Percentiles rank a stretch among this genome's conserved stretches.
Evolutionary conservation across 2,113 vertebrate genomes (phyloP).

Genomic region (Cyphotilapia sp.): DNA sequence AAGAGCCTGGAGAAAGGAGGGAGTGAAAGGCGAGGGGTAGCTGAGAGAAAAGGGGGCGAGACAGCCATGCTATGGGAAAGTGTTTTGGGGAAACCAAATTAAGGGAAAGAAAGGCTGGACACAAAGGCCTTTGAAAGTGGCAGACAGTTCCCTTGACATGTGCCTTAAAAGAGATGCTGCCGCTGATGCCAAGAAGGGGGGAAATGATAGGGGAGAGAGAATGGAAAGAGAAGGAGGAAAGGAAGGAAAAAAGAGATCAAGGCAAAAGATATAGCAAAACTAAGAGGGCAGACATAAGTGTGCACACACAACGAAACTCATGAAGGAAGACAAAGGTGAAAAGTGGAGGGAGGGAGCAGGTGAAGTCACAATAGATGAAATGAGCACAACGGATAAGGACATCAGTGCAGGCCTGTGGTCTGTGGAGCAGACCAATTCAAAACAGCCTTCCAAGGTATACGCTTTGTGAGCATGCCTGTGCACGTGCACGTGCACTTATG

Average conservation of each 20-base stretch:
- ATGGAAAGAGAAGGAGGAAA: constrained; percentile 20
- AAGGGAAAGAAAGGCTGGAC: constrained; percentile 66
- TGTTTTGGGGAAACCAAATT: constrained; percentile 72
- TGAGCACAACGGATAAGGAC: constrained; percentile 9
- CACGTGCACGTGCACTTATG: not conserved
- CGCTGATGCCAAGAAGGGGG: constrained; percentile 59
- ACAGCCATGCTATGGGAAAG: constrained; percentile 72
- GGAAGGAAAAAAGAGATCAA: constrained; percentile 31
- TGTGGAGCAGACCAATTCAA: not conserved
- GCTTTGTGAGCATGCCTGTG: not conserved
- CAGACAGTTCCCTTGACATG: constrained; percentile 75
- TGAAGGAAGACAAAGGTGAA: not conserved
- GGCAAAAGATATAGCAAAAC: constrained; percentile 19
- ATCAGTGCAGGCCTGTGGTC: not conserved
- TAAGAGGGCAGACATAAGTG: not conserved
- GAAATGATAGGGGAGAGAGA: constrained; percentile 23
- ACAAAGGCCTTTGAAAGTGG: constrained; percentile 71
- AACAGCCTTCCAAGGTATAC: constrained; percentile 4
- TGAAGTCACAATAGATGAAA: constrained; percentile 29
- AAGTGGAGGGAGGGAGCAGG: not conserved
- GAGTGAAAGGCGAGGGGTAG: constrained; percentile 37
- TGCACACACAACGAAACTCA: not conserved
- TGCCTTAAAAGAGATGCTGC: constrained; percentile 71
- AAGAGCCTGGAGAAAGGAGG: constrained; percentile 10
- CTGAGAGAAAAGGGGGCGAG: constrained; percentile 52